Evolutionary conservation across 53 echinoderm and acorn worm species (phyloP).

Genomic region (Pentamera pediparva): DNA sequence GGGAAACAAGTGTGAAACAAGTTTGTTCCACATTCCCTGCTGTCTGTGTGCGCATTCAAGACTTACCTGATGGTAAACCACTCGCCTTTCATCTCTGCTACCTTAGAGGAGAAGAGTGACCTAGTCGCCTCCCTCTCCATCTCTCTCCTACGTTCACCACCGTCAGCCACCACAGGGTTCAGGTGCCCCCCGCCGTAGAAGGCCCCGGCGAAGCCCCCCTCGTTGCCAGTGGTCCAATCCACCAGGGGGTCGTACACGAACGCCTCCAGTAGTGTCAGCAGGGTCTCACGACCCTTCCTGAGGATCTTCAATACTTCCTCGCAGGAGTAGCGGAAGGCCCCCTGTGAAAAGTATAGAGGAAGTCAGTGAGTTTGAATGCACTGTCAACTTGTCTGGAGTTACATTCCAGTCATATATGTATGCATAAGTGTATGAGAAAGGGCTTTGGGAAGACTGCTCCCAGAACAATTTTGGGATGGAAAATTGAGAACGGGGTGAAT

Average conservation of each 20-base stretch:
- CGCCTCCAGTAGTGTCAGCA: conserved; percentile 85
- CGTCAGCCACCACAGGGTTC: conserved; percentile 74
- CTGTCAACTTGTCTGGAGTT: no score
- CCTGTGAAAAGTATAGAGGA: no score
- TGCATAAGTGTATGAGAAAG: no score
- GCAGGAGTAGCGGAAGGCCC: conserved; percentile 80
- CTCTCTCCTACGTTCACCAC: conserved; percentile 74
- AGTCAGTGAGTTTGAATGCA: no score
- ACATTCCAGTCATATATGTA: no score
- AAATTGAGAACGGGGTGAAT: neutral
- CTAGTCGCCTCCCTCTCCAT: conserved; percentile 91
- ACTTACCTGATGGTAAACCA: conserved; percentile 91
- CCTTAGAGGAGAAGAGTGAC: conserved; percentile 87
- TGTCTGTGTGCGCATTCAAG: no score
- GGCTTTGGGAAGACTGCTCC: no score
- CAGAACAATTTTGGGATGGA: neutral
- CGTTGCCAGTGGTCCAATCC: conserved; percentile 95
- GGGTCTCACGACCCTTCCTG: conserved; percentile 91
- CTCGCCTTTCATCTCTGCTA: conserved; percentile 86
- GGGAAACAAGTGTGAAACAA: no score
- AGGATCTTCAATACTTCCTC: conserved; percentile 93
- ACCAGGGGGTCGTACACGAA: conserved; percentile 97
- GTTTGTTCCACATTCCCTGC: no score
- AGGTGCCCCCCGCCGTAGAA: conserved; percentile 93
- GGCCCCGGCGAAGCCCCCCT: conserved; percentile 89